phyloP scores from a whole-genome alignment of 2,797 vertebrate species.

The Dromococcyx pavoninus region DNA sequence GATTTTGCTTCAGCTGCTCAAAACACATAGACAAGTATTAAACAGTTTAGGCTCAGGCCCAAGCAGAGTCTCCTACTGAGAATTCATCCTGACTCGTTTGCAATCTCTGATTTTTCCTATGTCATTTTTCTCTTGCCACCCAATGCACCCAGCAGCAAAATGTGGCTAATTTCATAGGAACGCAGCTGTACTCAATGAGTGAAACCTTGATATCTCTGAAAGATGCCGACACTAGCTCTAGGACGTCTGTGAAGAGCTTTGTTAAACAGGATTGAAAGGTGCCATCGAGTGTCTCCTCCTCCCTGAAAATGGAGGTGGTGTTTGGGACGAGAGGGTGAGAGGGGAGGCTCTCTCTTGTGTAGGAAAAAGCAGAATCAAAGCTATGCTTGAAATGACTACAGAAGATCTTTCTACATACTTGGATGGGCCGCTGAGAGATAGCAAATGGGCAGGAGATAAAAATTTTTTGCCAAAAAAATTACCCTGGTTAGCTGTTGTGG shows the following conservation, averaged over 20 bases:
- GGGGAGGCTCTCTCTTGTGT: not conserved
- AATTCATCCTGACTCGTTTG: not conserved
- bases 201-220: not conserved
- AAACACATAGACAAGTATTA: not conserved
- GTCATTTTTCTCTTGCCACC: not conserved
- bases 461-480: not conserved
- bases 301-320: not conserved
- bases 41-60: not conserved
- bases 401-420: not conserved
- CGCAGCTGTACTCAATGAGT: not conserved
- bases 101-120: not conserved
- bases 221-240: not conserved
- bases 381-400: not conserved
- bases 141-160: not conserved
- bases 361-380: not conserved
- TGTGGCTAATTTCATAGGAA: not conserved
- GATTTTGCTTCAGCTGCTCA: not conserved
- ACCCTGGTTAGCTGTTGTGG: not conserved
- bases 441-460: not conserved
- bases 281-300: not conserved
- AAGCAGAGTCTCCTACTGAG: not conserved
- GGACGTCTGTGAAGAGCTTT: not conserved
- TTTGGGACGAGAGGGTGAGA: not conserved
- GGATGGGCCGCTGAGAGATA: not conserved
- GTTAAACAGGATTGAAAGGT: not conserved